These are phyloP conservation scores for Mormyrus lacerda DNA, from an alignment of 2,113 vertebrate species.

Conservation along the genomic window DNA sequence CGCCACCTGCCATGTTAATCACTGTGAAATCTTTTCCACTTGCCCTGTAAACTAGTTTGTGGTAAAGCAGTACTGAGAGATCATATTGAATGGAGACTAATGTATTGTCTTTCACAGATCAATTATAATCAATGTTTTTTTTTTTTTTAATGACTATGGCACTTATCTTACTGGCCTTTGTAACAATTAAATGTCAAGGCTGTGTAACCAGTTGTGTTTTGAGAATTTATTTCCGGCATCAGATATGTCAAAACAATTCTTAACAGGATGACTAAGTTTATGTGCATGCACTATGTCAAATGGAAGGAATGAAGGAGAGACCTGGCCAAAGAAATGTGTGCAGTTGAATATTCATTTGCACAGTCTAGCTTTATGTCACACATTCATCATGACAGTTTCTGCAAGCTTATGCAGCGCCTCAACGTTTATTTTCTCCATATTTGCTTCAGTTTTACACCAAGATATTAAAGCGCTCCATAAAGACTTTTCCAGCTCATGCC, in stretches of 20 bases:
- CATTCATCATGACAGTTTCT: background rate
- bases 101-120: background rate
- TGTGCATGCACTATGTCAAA: background rate
- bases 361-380: no score
- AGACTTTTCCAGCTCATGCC: no score
- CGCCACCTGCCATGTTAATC: background rate
- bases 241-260: background rate
- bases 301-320: background rate
- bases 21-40: background rate
- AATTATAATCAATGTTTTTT: background rate
- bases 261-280: background rate
- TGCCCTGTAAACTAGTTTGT: background rate
- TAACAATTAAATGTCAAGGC: constrained; percentile 18
- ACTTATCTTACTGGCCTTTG: constrained; percentile 15
- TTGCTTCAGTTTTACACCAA: no score
- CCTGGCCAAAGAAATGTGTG: no score
- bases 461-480: no score
- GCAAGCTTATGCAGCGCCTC: no score
- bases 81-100: background rate
- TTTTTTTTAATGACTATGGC: constrained; percentile 1
- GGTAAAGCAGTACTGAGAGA: background rate
- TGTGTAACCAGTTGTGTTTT: background rate
- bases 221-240: background rate
- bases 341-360: background rate
- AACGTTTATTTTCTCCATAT: background rate